Evolutionary conservation across 1,140 invertebrate species (phyloP).

Genomic region (Caenorhabditis tropicalis): DNA sequence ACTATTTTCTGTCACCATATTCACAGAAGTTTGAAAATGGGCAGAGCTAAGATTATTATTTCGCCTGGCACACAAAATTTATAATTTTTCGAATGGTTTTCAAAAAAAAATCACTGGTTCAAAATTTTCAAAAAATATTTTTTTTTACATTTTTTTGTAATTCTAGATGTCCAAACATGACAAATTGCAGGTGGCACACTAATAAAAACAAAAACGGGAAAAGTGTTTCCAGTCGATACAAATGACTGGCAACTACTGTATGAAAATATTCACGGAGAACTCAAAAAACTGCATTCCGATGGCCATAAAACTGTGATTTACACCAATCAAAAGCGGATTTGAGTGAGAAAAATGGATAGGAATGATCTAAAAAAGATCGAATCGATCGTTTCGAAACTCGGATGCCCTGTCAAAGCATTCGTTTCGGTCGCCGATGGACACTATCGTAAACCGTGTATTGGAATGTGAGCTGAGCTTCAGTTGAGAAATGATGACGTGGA

Average conservation of each 20-base stretch:
- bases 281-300: slow-evolving; percentile 79
- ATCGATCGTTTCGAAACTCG: slow-evolving; percentile 79
- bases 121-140: too few relatives aligned
- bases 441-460: slow-evolving; percentile 86
- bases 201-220: slow-evolving; percentile 88
- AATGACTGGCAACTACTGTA: slow-evolving; percentile 83
- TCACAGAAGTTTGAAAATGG: too few relatives aligned
- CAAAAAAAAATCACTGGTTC: too few relatives aligned
- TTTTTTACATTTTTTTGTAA: too few relatives aligned
- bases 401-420: slow-evolving; percentile 82
- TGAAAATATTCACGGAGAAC: slow-evolving; percentile 53
- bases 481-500: slow-evolving; percentile 79
- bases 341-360: slow-evolving; percentile 76
- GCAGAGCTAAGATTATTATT: too few relatives aligned
- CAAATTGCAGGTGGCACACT: slow-evolving; percentile 84
- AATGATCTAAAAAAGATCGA: slow-evolving; percentile 85
- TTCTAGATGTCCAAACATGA: too few relatives aligned
- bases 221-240: slow-evolving; percentile 83
- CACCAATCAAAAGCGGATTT: slow-evolving; percentile 82
- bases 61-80: too few relatives aligned
- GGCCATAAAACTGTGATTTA: slow-evolving; percentile 89
- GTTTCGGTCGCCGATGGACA: slow-evolving; percentile 80
- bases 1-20: too few relatives aligned
- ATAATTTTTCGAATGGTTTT: too few relatives aligned
- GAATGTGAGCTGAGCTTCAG: slow-evolving; percentile 84